phyloP scores from a whole-genome alignment of 2,888 invertebrate species.

The Drosophila prostipennis region DNA sequence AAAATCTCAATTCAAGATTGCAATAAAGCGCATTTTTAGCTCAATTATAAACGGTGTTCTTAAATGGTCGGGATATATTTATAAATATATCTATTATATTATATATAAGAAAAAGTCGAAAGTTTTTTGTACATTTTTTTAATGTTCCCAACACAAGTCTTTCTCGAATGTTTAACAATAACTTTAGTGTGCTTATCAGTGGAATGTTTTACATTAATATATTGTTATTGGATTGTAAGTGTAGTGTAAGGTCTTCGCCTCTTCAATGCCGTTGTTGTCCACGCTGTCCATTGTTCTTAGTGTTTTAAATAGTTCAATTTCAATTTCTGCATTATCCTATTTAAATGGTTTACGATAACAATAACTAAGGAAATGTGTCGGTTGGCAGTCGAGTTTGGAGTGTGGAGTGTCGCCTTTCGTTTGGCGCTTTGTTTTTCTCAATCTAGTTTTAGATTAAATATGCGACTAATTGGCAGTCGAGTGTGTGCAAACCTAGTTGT shows the following conservation, averaged over 20 bases:
- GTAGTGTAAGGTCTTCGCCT: background rate
- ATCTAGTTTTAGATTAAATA: background rate
- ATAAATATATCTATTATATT: no score
- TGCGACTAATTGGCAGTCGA: no score
- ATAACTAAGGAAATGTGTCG: background rate
- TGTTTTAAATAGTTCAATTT: background rate
- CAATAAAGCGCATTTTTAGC: constrained; percentile 71
- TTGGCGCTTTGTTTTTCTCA: background rate
- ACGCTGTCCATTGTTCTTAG: background rate
- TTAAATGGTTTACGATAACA: background rate
- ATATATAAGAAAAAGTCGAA: no score
- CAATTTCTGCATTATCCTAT: constrained; percentile 14
- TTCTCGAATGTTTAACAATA: no score
- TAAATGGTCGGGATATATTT: background rate
- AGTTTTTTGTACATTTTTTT: background rate
- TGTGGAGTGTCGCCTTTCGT: background rate
- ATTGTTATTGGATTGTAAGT: no score
- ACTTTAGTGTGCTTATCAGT: background rate
- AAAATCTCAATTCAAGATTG: constrained; percentile 55
- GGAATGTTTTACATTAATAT: background rate
- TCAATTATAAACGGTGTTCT: constrained; percentile 19
- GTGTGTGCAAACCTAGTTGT: no score
- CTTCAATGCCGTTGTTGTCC: background rate
- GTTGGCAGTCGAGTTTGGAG: background rate
- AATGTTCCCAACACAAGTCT: no score